A percentile compares a stretch with the other conserved stretches of the same genome.
phyloP scores from a whole-genome alignment of 2,113 vertebrate species.

The Sciurus niger region DNA sequence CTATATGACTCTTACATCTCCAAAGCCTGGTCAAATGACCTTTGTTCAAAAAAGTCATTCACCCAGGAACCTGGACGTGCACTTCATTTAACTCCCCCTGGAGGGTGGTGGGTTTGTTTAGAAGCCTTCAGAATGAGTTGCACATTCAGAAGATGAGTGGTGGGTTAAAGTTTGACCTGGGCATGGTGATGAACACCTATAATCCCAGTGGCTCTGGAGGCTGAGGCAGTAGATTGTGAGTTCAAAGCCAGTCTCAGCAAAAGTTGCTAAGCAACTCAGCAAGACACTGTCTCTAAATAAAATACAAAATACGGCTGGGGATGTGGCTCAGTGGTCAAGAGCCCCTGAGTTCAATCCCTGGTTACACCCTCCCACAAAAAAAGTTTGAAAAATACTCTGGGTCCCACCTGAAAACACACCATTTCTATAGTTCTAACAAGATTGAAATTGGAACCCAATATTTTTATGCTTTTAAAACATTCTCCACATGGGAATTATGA shows the following conservation, averaged over 20 bases:
- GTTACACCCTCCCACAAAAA: not conserved
- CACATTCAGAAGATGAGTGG: not conserved
- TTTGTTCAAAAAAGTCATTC: not conserved
- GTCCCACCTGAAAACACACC: not conserved
- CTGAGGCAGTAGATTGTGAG: too few relatives aligned
- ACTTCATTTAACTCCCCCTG: conserved; percentile 53
- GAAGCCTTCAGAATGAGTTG: not conserved
- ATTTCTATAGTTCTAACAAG: not conserved
- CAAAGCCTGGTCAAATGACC: conserved; percentile 1
- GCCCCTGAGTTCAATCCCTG: too few relatives aligned
- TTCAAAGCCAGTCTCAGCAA: too few relatives aligned
- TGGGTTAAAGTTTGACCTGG: too few relatives aligned
- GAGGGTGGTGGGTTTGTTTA: conserved; percentile 47
- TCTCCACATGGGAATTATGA: not conserved
- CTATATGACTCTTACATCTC: not conserved
- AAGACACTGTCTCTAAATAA: too few relatives aligned
- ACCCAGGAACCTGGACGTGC: not conserved
- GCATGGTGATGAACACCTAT: too few relatives aligned
- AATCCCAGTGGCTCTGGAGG: too few relatives aligned
- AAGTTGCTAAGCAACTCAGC: too few relatives aligned
- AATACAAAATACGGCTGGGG: too few relatives aligned
- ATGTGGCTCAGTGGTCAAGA: too few relatives aligned
- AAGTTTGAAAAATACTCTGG: not conserved
- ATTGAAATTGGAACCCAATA: not conserved
- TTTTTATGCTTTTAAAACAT: not conserved